Evolutionary conservation across 2,797 vertebrate species (phyloP), one percentile per base, ranked within the genome.

Genomic region (Alfaro cultratus): DNA sequence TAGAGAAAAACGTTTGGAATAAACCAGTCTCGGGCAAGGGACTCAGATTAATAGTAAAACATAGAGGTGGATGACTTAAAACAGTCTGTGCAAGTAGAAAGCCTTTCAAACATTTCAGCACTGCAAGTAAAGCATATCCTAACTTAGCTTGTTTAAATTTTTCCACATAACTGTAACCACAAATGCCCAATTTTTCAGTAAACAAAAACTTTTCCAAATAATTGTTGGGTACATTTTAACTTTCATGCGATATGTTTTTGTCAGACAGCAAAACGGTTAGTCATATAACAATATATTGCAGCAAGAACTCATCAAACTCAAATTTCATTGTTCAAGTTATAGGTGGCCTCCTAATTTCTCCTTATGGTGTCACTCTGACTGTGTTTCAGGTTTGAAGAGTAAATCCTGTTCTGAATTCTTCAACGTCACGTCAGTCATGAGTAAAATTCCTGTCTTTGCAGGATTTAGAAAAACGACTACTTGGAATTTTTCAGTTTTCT

Each of bases 161-260:
- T 23, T 67, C 36, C 2, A 39, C 18, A 39, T 67, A 67, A 23
- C 8, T 67, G 8, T 67, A 67, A 67, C 18, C 1, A 67, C 57
- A 67, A 36, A 34, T 64, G 15, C 11, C 7, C 2, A 16, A 18
- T 64, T 64, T 64, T 8, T 18, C 15, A 55, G 26, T 55, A n/a
- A 55, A 11, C 26, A 55, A n/a, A 55, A 26, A 12, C 2, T 9
- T 34, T 68, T 82, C 43, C 0, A 84, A 77, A 74, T 80, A 89
- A 80, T 78, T 75, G 8, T 77, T 91, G 75, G 79, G 76, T 51
- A 29, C 21, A 21, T 15, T 62, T 80, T 70, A 75, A 79, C 77
- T 78, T 85, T 45, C 73, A 84, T 76, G 74, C 79, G 82, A 64
- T 72, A 78, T 86, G 79, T 83, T 76, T 83, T 81, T n/a, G n/a